Evolutionary conservation across 2,797 vertebrate species (phyloP).

Genomic region (Gambelia wislizenii): DNA sequence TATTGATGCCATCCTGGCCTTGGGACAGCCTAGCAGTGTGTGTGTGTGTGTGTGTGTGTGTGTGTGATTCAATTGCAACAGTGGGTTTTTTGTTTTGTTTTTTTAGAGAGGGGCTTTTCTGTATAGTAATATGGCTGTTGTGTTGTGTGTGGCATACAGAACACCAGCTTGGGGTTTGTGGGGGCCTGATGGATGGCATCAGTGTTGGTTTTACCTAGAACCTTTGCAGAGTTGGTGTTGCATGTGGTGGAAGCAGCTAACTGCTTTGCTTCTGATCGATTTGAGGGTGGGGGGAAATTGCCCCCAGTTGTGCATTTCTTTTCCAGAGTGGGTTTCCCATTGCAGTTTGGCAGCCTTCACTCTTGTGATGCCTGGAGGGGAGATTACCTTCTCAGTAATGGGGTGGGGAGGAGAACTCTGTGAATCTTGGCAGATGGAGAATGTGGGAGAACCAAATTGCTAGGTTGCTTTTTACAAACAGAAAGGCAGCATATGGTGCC

Average conservation of each 20-base stretch:
- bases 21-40: background rate
- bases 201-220: slow-evolving; percentile 57
- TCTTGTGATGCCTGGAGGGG: background rate
- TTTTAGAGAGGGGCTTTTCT: background rate
- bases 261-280: background rate
- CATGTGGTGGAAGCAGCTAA: background rate
- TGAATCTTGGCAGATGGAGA: background rate
- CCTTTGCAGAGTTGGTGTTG: slow-evolving; percentile 47
- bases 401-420: no score
- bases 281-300: background rate
- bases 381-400: background rate
- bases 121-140: background rate
- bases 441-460: background rate
- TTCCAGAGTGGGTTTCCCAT: background rate
- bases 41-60: no score
- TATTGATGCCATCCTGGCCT: slow-evolving; percentile 55
- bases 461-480: background rate
- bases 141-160: background rate
- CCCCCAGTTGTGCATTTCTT: background rate
- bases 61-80: background rate
- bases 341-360: background rate
- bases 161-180: background rate
- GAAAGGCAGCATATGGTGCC: no score
- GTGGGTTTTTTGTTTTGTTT: background rate
- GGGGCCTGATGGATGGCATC: slow-evolving; percentile 45